phyloP scores from a whole-genome alignment of 2,113 vertebrate genomes.

The Ciconia stormi region DNA sequence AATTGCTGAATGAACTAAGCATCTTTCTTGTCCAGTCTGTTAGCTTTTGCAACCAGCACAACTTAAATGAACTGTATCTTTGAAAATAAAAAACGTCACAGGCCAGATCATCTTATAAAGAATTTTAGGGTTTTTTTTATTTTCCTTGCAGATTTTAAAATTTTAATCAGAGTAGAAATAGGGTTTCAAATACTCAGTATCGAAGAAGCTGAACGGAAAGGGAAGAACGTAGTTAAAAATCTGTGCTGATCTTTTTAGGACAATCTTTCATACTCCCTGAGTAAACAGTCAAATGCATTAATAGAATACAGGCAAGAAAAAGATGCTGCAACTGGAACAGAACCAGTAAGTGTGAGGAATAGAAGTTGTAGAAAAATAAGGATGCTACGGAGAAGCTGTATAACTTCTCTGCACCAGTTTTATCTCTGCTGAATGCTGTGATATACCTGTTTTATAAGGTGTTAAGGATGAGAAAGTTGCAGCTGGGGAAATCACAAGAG shows the following conservation, averaged over 20 bases:
- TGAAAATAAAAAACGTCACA: neutral
- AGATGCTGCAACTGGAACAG: neutral
- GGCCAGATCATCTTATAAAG: neutral
- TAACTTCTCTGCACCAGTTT: neutral
- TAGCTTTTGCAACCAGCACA: neutral
- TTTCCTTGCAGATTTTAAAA: neutral
- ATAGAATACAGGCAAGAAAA: neutral
- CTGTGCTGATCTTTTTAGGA: neutral
- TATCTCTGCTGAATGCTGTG: neutral
- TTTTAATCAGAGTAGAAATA: neutral
- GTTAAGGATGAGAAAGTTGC: neutral
- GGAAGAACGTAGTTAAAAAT: neutral
- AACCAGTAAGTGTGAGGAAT: neutral
- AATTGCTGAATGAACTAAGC: neutral
- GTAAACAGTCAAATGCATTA: neutral
- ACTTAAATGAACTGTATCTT: neutral
- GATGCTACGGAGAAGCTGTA: neutral
- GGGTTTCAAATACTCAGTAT: neutral
- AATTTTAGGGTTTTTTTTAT: neutral
- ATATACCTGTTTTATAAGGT: neutral
- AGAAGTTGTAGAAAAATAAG: neutral
- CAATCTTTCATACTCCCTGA: neutral
- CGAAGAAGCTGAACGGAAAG: neutral
- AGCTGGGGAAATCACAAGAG: neutral
- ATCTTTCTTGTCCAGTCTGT: neutral